Base-by-base conservation (phyloP, 2,888 invertebrate genomes). In the Leucoma salicis region DNA sequence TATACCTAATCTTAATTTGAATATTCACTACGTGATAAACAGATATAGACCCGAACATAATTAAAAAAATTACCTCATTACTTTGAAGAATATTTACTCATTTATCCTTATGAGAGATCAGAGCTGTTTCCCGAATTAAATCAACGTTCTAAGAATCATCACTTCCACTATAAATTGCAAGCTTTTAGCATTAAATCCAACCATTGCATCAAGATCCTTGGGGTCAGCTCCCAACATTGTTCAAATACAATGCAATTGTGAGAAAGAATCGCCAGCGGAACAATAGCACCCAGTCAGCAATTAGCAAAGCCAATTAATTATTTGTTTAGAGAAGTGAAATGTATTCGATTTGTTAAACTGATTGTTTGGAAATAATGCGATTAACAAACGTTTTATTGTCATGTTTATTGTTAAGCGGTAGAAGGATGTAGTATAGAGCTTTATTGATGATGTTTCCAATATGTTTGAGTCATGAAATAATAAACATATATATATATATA, bases 201-300 rank as follows among this genome's bases (percentile, higher is more conserved):
- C 7, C 62, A 65, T 81, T 80, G 75, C 79, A 73, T 76, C 77
- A 78, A 61, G 73, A 71, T 70, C 76, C 70, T 67, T 76, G 78
- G 81, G 87, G 88, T 84, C 86, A 80, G 66, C 78, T 88, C 88
- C 80, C 88, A 89, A 88, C 83, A 87, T 87, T 86, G 86, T 87
- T 66, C 74, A 52, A 68, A 71, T 61, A 89, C 88, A 89, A 89
- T 86, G 84, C 82, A 78, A 87, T 88, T 88, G 88, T 87, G 82
- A 75, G 82, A 86, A 82, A 76, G 82, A 82, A 78, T 78, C 74
- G 64, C 70, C 70, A 64, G 46, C 61, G 48, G 66, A 73, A 88
- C 87, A 88, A 88, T 88, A 71, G 81, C 58, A 70, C 59, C 67
- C 57, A 73, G 70, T 77, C 74, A 70, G 80, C 82, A 86, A 88